phyloP scores from a whole-genome alignment of 2,113 vertebrate genomes.

The Phyllostomus discolor region DNA sequence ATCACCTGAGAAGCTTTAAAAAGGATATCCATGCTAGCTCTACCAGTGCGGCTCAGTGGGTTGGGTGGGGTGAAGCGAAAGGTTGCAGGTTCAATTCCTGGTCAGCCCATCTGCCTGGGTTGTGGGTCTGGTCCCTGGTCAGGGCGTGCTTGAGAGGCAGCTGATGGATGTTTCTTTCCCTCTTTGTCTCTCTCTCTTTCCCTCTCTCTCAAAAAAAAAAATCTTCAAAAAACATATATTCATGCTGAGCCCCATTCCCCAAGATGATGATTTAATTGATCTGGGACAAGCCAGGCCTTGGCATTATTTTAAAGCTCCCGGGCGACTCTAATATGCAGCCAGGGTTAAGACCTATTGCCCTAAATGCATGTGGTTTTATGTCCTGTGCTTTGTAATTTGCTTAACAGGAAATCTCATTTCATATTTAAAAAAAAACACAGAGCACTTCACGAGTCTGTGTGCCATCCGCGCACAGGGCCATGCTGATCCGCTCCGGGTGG shows the following conservation, averaged over 20 bases:
- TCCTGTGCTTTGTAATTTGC: constrained; percentile 6
- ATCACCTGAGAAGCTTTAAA: constrained; percentile 34
- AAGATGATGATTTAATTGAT: constrained; percentile 13
- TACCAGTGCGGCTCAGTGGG: not conserved
- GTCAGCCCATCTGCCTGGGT: no score
- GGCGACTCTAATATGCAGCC: not conserved
- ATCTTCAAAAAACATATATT: not conserved
- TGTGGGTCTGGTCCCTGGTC: no score
- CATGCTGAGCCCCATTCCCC: not conserved
- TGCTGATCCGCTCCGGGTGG: no score
- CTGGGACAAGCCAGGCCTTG: not conserved
- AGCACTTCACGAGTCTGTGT: no score
- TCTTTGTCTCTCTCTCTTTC: no score
- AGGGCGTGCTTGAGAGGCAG: no score
- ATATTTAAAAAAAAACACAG: no score
- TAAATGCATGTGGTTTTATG: not conserved
- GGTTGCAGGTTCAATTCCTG: no score
- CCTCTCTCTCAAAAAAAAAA: no score
- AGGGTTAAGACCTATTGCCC: not conserved
- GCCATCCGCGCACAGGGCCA: no score
- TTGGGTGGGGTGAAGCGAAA: no score
- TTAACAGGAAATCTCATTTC: not conserved
- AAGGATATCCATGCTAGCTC: not conserved
- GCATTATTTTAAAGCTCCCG: constrained; percentile 2
- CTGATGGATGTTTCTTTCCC: no score